phyloP scores from a whole-genome alignment of 2,113 vertebrate species.

The Sander lucioperca region DNA sequence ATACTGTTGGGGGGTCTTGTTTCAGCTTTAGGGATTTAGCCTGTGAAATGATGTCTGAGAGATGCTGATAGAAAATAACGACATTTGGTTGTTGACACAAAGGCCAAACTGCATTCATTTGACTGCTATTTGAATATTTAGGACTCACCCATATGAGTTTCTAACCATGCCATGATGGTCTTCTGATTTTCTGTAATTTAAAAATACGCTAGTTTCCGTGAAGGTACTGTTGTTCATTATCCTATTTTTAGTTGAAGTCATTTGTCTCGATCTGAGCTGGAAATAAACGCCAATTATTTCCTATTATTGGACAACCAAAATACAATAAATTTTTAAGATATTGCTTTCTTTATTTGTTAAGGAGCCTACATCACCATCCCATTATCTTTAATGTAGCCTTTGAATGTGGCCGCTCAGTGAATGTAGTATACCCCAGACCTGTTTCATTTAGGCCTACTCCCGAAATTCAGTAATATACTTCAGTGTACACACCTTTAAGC shows the following conservation, averaged over 20 bases:
- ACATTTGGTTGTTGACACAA: conserved; percentile 29
- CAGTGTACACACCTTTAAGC: conserved; percentile 23
- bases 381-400: conserved; percentile 46
- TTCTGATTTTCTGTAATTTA: conserved; percentile 16
- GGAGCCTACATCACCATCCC: conserved; percentile 10
- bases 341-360: conserved; percentile 30
- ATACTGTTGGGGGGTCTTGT: conserved; percentile 79
- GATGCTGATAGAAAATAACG: conserved; percentile 10
- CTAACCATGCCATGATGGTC: conserved; percentile 7
- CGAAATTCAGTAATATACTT: conserved; percentile 24
- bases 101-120: conserved; percentile 16
- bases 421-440: conserved; percentile 51
- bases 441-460: conserved; percentile 18
- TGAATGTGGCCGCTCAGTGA: conserved; percentile 63
- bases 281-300: conserved; percentile 1
- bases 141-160: conserved; percentile 20
- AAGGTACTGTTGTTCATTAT: conserved; percentile 12
- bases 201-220: background rate
- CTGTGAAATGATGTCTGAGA: conserved; percentile 51
- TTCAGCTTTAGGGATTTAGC: conserved; percentile 60
- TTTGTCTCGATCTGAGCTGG: background rate
- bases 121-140: conserved; percentile 14
- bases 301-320: conserved; percentile 14
- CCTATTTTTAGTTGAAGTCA: background rate
- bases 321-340: conserved; percentile 26